Evolutionary conservation across 2,888 invertebrate genomes (phyloP), one percentile per base, ranked within the genome.

Genomic region (Drosophila neotestacea): DNA sequence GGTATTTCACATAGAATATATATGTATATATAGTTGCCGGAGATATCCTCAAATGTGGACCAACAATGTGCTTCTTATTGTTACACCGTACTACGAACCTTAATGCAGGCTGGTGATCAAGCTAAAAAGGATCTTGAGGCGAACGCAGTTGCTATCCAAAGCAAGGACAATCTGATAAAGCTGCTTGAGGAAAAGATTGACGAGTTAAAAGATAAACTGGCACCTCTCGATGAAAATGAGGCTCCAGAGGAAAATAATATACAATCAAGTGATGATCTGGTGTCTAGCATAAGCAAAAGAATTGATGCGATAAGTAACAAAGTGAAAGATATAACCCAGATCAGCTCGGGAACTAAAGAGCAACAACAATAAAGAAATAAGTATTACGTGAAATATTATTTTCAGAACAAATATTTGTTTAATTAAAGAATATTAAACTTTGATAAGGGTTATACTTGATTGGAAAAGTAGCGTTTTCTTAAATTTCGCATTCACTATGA

Each of bases 41-140:
- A 34, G 11, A 4, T 16, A 10, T 13, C 64, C 10, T n/a, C 38
- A 2, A 10, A 6, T 22, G 6, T 52, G 44, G 22, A 51, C 5
- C 5, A 13, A 13, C 22, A 38, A 32, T 73, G 76, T n/a, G 46
- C 6, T 6, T 30, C 63, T 0, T 55, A 74, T 73, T 73, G 70
- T 5, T 34, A 10, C 6, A 6, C 32, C 13, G 41, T 60, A 6
- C 10, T 44, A 28, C 11, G 44, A 44, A 28, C 44, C 44, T 6
- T 28, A 27, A 28, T 27, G 44, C 44, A 28, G 27, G 6, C 27
- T 6, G 27, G 28, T n/a, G 44, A 44, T 27, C 27, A 44, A 4
- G 46, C 36, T 16, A 46, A 10, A 2, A 9, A 44, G 2, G 16
- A 48, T 6, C 0, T 44, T 4, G 39, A 36, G 10, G 44, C 34